phyloP scores from a whole-genome alignment of 2,888 invertebrate species.

The Bhutanitis thaidina region DNA sequence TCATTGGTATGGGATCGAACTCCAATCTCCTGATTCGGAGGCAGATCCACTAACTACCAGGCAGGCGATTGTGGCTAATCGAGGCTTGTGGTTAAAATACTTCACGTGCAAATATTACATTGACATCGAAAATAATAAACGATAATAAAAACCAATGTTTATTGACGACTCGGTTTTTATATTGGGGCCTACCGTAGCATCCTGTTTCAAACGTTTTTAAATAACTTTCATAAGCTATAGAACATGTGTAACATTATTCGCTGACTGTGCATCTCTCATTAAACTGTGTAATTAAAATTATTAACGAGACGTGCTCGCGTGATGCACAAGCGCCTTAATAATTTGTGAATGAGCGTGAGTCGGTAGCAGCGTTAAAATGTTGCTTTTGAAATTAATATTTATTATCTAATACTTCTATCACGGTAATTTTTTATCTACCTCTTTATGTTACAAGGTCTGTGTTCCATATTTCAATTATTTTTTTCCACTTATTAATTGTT shows the following conservation, averaged over 20 bases:
- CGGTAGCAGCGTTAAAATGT: conserved; percentile 29
- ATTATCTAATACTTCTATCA: not conserved
- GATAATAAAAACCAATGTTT: too few species aligned
- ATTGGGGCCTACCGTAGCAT: too few species aligned
- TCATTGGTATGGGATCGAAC: too few species aligned
- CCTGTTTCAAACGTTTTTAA: too few species aligned
- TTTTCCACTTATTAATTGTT: not conserved
- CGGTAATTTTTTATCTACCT: not conserved
- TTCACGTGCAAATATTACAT: too few species aligned
- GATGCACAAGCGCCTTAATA: conserved; percentile 27
- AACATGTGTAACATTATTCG: conserved; percentile 17
- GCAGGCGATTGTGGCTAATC: too few species aligned
- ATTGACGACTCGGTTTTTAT: too few species aligned
- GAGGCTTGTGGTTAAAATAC: too few species aligned
- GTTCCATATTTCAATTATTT: not conserved
- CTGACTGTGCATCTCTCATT: conserved; percentile 34
- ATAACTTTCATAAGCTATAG: not conserved
- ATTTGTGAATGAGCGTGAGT: conserved; percentile 33
- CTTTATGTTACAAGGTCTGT: not conserved
- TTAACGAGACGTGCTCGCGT: conserved; percentile 37
- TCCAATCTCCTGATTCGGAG: too few species aligned
- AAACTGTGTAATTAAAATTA: conserved; percentile 46
- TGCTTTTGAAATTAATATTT: conserved; percentile 18
- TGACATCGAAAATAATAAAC: too few species aligned
- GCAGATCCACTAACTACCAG: too few species aligned